Base-by-base conservation (phyloP, 2,888 invertebrate species). In the Gari tellinella region DNA sequence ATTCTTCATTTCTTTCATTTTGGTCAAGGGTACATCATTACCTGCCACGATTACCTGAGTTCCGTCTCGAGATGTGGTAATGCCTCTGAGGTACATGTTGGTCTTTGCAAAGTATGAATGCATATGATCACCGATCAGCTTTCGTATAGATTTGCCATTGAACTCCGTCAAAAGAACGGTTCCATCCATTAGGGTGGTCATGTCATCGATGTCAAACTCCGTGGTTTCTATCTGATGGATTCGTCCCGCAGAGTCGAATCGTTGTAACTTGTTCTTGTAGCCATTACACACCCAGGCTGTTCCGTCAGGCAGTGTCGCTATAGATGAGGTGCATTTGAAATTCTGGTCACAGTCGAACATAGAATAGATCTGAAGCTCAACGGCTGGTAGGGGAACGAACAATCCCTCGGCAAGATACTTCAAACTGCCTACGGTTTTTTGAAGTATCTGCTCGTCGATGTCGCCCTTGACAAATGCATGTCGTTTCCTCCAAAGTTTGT, bases 201-300 rank as follows among this genome's bases (percentile, higher is more conserved):
- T 78, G 45, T 78, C 78, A 52, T 78, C 78, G 12, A 78, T 65
- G 56, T 78, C 78, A 52, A 38, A 78, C 17, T 78, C 78, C 1
- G 68, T 68, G 8, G 73, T 70, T 19, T 78, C 78, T 7, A 57
- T 46, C 41, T 73, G 69, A 23, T 69, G n/a, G 1, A 78, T 52
- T 5, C 70, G 57, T 1, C 78, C 78, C n/a, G 45, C 43, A 21
- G 41, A 66, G 37, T 78, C 78, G 51, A 78, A 78, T 23, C 69
- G 58, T 38, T 78, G 78, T 1, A 78, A 23, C 38, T 69, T 73
- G 40, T 78, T 78, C 49, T 70, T 78, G 58, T 63, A 70, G 4
- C 73, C 78, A 21, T 69, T 73, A 41, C 78, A 73, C 19, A 78
- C 73, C 78, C 78, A 78, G 2, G 78, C 69, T 15, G 72, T 73